Base-by-base conservation (phyloP, 2,888 invertebrate genomes). In the Asteroscopus sphinx region DNA sequence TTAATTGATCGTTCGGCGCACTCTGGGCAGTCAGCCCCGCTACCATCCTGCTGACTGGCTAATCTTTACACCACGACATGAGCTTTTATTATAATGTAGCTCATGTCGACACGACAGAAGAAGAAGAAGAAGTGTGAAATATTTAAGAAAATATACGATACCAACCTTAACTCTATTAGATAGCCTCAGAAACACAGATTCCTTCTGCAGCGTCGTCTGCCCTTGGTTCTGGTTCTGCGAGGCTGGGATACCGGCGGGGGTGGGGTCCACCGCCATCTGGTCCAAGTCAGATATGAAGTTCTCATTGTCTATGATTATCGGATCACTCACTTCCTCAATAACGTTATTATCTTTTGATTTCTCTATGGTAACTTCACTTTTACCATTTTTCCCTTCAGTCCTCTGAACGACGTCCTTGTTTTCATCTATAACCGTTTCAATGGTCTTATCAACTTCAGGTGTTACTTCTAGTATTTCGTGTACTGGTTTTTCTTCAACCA, bases 121-220 rank as follows among this genome's bases (percentile, higher is more conserved):
- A n/a, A n/a, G n/a, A n/a, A n/a, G n/a, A n/a, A n/a, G n/a, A n/a
- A n/a, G n/a, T n/a, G n/a, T n/a, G n/a, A n/a, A n/a, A n/a, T n/a
- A n/a, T n/a, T n/a, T n/a, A n/a, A n/a, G n/a, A n/a, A n/a, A n/a
- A n/a, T n/a, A n/a, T n/a, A n/a, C n/a, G n/a, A 15, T 68, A 80
- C 91, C 85, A 82, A 97, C 97, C 96, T 98, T 99, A 55, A 99
- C 98, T 82, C 99, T 96, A 89, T 99, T 99, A 58, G 98, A 98
- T 57, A 99, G 95, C 72, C 99, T 95, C 83, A 99, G 96, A 87
- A 99, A 98, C n/a, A 99, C 98, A 7, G 98, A 98, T 89, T 99
- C 99, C 79, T 98, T 98, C 82, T 97, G 97, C 57, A 94, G 85
- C 15, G 89, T 87, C 25, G 83, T 78, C 68, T 88, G 91, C 9